Conservation (phyloP, 2,797 vertebrate genomes). For the Leucoraja ocellata region DNA sequence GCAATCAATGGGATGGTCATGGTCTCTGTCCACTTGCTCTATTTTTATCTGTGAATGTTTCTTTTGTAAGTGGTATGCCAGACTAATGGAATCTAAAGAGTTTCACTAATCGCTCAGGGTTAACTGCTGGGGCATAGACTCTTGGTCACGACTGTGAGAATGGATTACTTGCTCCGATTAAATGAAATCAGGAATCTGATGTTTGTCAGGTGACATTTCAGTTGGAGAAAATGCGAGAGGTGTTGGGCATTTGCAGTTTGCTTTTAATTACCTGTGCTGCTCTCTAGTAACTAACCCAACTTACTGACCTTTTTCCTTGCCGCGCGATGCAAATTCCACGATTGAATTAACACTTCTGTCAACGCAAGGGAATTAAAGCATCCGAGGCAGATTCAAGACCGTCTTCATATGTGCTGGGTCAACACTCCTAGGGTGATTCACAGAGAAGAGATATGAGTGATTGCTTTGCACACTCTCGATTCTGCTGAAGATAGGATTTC, state of each 20-base stretch:
- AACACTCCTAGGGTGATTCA: slow-evolving; percentile 15
- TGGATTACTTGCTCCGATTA: not conserved
- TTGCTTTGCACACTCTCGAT: slow-evolving; percentile 7
- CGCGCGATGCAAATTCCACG: not conserved
- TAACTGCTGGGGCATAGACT: not conserved
- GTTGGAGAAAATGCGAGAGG: not conserved
- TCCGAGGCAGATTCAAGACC: slow-evolving; percentile 17
- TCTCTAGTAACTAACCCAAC: not conserved
- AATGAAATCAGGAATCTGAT: slow-evolving; percentile 19
- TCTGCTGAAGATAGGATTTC: slow-evolving; percentile 15
- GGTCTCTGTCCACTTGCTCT: not conserved
- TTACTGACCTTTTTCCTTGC: slow-evolving; percentile 27
- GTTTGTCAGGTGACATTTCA: slow-evolving; percentile 22
- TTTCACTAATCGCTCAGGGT: slow-evolving; percentile 16
- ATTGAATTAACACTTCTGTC: slow-evolving; percentile 33
- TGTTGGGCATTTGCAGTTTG: slow-evolving; percentile 1
- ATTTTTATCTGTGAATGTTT: not conserved
- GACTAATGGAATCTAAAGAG: slow-evolving; percentile 19
- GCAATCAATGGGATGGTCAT: slow-evolving; percentile 16
- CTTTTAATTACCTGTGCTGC: slow-evolving; percentile 34
- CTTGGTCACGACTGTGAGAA: not conserved
- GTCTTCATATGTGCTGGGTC: slow-evolving; percentile 8
- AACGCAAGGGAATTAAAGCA: slow-evolving; percentile 28
- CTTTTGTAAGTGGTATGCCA: not conserved
- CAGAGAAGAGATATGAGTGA: slow-evolving; percentile 6